phyloP scores from a whole-genome alignment of 1,140 invertebrate species.

The Lepidotrigona ventralis region DNA sequence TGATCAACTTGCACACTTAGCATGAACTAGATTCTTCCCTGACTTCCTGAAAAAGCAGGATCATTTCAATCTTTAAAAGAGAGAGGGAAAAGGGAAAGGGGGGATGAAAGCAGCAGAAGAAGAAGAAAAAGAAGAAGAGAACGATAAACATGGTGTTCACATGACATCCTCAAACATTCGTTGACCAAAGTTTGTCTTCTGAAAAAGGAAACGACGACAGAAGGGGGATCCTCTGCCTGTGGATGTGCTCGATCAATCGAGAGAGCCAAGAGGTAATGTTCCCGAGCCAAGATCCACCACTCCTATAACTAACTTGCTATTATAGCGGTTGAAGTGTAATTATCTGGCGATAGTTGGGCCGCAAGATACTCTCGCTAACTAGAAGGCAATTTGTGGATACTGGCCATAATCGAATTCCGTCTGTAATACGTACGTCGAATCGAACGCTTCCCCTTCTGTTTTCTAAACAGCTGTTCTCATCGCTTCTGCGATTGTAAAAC shows the following conservation, averaged over 20 bases:
- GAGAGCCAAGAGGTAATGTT: neutral
- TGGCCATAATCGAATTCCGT: slow-evolving; percentile 24
- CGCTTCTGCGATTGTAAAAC: neutral
- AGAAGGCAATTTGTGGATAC: slow-evolving; percentile 38
- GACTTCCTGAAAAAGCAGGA: no score
- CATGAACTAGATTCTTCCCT: no score
- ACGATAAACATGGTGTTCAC: neutral
- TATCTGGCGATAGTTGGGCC: slow-evolving; percentile 46
- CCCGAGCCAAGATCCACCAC: slow-evolving; percentile 5
- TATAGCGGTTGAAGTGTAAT: slow-evolving; percentile 37
- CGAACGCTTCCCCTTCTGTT: neutral
- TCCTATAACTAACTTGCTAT: slow-evolving; percentile 51
- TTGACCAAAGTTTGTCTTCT: slow-evolving; percentile 8
- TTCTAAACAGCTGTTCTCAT: neutral
- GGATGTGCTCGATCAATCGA: slow-evolving; percentile 31
- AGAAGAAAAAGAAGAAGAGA: neutral
- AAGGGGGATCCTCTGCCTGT: neutral
- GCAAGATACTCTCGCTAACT: slow-evolving; percentile 35
- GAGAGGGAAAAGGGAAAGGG: neutral
- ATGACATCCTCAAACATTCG: slow-evolving; percentile 13
- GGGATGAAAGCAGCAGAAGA: neutral
- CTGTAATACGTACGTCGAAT: neutral
- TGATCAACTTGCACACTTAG: neutral
- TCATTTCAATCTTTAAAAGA: no score
- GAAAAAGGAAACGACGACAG: slow-evolving; percentile 25